A percentile compares a stretch with the other conserved stretches of the same genome.
Conservation (phyloP, 2,797 vertebrate species). For the Pangasius larnaudii region DNA sequence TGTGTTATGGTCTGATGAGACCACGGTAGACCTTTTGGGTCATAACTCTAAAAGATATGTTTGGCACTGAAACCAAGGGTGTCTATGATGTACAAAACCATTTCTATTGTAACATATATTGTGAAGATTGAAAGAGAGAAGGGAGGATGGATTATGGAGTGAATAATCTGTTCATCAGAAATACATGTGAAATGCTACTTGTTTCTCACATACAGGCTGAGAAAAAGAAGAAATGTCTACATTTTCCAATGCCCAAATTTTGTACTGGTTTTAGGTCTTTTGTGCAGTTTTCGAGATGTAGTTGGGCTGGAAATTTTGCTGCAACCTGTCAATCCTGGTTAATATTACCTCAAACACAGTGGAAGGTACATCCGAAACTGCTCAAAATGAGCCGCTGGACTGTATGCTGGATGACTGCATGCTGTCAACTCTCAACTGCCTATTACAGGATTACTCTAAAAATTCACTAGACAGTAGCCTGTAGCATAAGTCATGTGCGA, state of each 20-base stretch:
- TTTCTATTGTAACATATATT: not conserved
- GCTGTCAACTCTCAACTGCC: not conserved
- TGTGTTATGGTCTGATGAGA: too few species aligned
- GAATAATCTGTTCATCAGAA: not conserved
- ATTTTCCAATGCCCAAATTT: not conserved
- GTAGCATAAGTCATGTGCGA: not conserved
- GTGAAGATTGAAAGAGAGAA: not conserved
- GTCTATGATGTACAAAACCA: not conserved
- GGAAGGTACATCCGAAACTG: not conserved
- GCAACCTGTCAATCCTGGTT: not conserved
- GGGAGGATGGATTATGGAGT: not conserved
- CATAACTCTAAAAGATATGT: too few species aligned
- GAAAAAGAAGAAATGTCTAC: not conserved
- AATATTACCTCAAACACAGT: not conserved
- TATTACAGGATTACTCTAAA: not conserved
- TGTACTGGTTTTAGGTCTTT: not conserved
- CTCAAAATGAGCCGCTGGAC: not conserved
- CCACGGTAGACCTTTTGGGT: too few species aligned
- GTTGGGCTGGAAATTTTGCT: not conserved
- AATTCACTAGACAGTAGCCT: not conserved
- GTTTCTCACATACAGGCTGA: not conserved
- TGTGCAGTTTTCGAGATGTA: not conserved
- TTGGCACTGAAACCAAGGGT: not conserved
- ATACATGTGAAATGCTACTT: not conserved
- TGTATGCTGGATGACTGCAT: not conserved